A percentile compares a stretch with the other conserved stretches of the same genome.
phyloP scores from a whole-genome alignment of 2,888 invertebrate genomes.

The Orthosia gothica region DNA sequence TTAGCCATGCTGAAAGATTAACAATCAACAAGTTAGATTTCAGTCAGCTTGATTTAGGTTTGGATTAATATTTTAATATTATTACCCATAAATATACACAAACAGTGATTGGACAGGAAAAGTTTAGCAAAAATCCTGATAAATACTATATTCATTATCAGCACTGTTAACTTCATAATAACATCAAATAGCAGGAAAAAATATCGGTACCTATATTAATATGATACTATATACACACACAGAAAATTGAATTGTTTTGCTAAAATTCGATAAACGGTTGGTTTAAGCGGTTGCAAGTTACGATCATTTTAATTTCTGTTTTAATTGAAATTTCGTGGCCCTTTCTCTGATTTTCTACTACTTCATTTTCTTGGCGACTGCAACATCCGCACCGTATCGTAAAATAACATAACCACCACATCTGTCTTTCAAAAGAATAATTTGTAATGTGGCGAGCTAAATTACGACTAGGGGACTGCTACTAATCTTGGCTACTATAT shows the following conservation, averaged over 20 bases:
- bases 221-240: too few relatives aligned
- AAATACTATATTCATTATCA: not conserved
- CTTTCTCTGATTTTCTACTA: not conserved
- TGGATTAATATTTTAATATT: not conserved
- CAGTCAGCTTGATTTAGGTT: not conserved
- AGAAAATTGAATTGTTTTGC: not conserved
- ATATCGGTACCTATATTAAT: not conserved
- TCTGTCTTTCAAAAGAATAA: too few relatives aligned
- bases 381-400: too few relatives aligned
- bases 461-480: too few relatives aligned
- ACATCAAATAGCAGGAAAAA: not conserved
- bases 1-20: not conserved
- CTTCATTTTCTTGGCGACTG: not conserved
- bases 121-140: not conserved
- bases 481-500: not conserved
- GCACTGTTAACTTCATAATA: slow-evolving; percentile 1
- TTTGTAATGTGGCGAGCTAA: too few relatives aligned
- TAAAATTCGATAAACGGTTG: not conserved
- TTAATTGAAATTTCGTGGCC: not conserved
- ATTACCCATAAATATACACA: not conserved
- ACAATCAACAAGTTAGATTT: not conserved
- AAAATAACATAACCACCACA: too few relatives aligned
- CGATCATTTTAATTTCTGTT: not conserved
- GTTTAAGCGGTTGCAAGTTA: not conserved
- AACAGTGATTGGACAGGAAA: slow-evolving; percentile 15